These are phyloP conservation scores for Drosophila triauraria DNA, from an alignment of 1,140 invertebrate species.

Conservation along the genomic window DNA sequence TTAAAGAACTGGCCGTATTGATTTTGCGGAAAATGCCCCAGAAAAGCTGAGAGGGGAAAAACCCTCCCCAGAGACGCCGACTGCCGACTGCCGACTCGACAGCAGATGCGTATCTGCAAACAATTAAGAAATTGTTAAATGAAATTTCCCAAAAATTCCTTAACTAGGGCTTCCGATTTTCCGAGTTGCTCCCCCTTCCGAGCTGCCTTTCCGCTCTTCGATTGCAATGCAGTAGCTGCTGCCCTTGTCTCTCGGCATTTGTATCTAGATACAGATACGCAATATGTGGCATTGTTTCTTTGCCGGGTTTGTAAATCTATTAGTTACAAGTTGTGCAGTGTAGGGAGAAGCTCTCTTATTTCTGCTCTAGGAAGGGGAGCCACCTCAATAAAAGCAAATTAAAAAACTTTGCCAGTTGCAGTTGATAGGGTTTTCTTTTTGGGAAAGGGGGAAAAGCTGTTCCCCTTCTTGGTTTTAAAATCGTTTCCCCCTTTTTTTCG, in stretches of 20 bases:
- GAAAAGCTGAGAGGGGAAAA: constrained; percentile 11
- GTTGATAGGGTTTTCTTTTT: constrained; percentile 5
- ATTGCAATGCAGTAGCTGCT: constrained; percentile 29
- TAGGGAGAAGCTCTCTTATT: constrained; percentile 35
- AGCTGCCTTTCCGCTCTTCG: constrained; percentile 5
- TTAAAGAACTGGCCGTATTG: constrained; percentile 66
- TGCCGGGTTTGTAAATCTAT: constrained; percentile 78
- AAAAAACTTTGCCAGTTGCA: constrained; percentile 73
- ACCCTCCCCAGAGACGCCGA: constrained; percentile 26
- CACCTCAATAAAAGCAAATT: constrained; percentile 81
- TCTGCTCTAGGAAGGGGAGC: constrained; percentile 27
- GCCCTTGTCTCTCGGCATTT: constrained; percentile 43
- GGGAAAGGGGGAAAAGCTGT: not conserved
- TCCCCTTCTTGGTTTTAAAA: constrained; percentile 32
- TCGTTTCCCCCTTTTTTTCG: constrained; percentile 30
- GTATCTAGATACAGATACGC: constrained; percentile 68
- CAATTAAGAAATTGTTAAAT: constrained; percentile 83
- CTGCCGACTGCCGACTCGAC: constrained; percentile 21
- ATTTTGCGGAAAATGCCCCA: constrained; percentile 45
- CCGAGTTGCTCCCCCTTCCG: not conserved
- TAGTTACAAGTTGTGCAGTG: constrained; percentile 74
- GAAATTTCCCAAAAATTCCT: constrained; percentile 75
- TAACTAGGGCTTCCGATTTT: constrained; percentile 37
- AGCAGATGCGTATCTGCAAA: constrained; percentile 79
- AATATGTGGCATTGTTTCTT: constrained; percentile 65